These are phyloP conservation scores for Burhinus oedicnemus DNA, from an alignment of 2,113 vertebrate genomes.

Conservation along the genomic window DNA sequence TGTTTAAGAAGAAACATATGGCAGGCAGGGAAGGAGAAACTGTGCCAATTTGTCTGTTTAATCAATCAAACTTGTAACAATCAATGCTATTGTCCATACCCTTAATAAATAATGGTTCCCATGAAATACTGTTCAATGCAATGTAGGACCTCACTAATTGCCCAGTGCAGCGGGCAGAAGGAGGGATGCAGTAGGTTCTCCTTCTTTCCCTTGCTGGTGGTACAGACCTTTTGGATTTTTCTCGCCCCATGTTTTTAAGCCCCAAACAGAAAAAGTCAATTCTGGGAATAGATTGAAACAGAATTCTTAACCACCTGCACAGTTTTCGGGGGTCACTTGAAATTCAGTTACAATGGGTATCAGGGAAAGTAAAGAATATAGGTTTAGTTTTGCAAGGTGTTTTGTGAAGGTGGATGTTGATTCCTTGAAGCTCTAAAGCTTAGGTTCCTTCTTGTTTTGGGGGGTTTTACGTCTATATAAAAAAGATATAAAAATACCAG, in stretches of 20 bases:
- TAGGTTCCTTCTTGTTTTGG: background rate
- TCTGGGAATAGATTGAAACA: background rate
- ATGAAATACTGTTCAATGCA: background rate
- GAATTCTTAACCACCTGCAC: background rate
- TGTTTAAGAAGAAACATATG: conserved; percentile 72
- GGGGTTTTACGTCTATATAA: background rate
- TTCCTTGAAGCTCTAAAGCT: background rate
- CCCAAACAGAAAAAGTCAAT: background rate
- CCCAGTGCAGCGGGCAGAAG: background rate
- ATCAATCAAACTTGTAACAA: conserved; percentile 67
- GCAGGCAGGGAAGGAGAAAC: conserved; percentile 44
- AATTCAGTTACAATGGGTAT: background rate
- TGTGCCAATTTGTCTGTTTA: conserved; percentile 62
- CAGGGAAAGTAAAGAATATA: background rate
- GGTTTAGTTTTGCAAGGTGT: background rate
- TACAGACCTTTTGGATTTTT: background rate
- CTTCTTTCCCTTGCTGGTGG: background rate
- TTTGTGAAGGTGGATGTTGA: background rate
- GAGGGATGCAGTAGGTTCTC: background rate
- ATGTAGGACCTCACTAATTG: background rate
- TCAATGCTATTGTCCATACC: conserved; percentile 51
- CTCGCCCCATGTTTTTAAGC: background rate
- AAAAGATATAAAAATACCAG: background rate
- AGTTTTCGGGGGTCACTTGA: background rate
- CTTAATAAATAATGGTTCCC: conserved; percentile 36